Percentiles rank a stretch among this genome's conserved stretches.
These are phyloP conservation scores for Tricholaema leucomelas DNA, from an alignment of 2,113 vertebrate genomes.

Conservation along the genomic window DNA sequence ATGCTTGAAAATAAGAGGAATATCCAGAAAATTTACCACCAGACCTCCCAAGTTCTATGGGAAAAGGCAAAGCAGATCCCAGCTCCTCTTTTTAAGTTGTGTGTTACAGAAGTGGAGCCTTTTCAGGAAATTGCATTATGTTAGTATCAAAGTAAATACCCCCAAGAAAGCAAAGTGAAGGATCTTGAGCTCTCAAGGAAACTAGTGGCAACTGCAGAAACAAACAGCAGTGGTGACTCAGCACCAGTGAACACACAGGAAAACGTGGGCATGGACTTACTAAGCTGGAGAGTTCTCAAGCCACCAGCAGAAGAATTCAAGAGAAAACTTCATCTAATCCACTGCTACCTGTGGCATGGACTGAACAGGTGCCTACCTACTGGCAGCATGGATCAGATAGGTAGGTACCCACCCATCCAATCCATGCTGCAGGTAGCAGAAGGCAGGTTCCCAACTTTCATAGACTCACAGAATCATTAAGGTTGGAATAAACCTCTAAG, in stretches of 20 bases:
- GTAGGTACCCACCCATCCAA: background rate
- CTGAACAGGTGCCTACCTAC: no score
- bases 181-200: conserved; percentile 8
- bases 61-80: background rate
- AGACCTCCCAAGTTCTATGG: background rate
- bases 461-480: background rate
- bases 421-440: background rate
- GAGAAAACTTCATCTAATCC: background rate
- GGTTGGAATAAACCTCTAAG: no score
- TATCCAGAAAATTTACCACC: conserved; percentile 15
- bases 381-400: no score
- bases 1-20: background rate
- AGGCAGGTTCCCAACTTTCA: background rate
- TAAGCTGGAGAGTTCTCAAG: background rate
- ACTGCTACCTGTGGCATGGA: background rate
- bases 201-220: conserved; percentile 50
- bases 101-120: background rate
- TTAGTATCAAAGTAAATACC: background rate
- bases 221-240: conserved; percentile 55
- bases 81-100: background rate
- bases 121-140: background rate
- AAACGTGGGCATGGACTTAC: background rate
- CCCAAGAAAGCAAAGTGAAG: conserved; percentile 13
- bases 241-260: background rate
- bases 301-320: background rate